Percentiles rank a stretch among this genome's conserved stretches.
These are phyloP conservation scores for Denticeps clupeoides DNA, from an alignment of 2,797 vertebrate genomes.

Conservation along the genomic window DNA sequence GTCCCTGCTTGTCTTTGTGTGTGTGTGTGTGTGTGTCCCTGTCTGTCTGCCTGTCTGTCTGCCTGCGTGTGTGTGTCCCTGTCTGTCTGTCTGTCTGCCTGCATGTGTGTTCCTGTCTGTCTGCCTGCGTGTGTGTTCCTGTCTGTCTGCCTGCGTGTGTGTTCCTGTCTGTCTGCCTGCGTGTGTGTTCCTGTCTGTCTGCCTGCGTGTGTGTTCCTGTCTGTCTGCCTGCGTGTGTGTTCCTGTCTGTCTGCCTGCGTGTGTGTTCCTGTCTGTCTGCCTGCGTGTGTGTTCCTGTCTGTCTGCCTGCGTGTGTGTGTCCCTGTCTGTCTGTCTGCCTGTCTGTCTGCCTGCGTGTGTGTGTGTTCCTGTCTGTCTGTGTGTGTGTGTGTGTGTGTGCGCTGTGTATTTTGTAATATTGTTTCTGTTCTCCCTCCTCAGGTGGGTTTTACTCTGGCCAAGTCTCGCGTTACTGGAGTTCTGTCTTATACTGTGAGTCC, in stretches of 20 bases:
- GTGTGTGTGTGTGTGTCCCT: not conserved
- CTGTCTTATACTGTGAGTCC: conserved; percentile 65
- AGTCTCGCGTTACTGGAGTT: conserved; percentile 57
- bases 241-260: not conserved
- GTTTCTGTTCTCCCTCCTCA: conserved; percentile 23
- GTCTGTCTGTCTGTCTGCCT: not conserved
- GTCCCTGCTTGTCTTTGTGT: not conserved
- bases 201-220: no score
- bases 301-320: not conserved
- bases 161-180: not conserved
- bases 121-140: not conserved
- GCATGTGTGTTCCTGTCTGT: not conserved
- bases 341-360: not conserved
- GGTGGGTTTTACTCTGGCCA: conserved; percentile 71
- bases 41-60: not conserved
- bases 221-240: not conserved
- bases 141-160: not conserved
- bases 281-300: not conserved
- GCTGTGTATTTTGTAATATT: no score
- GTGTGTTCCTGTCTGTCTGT: not conserved
- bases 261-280: no score
- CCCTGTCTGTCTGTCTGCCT: not conserved
- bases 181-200: not conserved
- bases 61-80: not conserved
- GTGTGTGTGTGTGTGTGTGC: no score